A percentile compares a stretch with the other conserved stretches of the same genome.
Conservation (phyloP, 2,113 vertebrate genomes). For the Cryptoleucopteryx plumbea region DNA sequence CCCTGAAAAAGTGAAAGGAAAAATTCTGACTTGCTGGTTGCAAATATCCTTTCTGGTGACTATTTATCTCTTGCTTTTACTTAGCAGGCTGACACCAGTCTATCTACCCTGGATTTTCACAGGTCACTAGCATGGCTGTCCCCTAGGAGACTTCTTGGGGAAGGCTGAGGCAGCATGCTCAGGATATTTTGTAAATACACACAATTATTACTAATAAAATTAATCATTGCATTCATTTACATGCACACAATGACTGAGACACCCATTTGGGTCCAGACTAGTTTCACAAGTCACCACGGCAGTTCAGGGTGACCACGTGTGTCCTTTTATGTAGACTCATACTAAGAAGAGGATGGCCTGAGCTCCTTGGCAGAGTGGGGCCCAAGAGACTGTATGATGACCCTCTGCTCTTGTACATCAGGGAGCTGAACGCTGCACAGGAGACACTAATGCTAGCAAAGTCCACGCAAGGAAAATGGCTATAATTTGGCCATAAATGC, state of each 20-base stretch:
- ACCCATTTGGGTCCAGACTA: neutral
- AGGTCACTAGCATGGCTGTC: accelerated
- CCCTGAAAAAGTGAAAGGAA: neutral
- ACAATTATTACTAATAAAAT: neutral
- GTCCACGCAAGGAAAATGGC: neutral
- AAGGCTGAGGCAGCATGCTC: neutral
- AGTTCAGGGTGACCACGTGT: neutral
- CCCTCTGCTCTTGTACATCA: neutral
- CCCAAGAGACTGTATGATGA: neutral
- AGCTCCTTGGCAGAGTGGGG: neutral
- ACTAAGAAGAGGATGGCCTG: neutral
- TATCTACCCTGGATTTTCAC: neutral
- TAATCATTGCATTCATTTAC: neutral
- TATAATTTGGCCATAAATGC: neutral
- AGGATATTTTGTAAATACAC: neutral
- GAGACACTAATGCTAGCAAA: neutral
- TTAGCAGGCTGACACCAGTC: neutral
- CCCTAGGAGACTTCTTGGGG: neutral
- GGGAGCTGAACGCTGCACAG: neutral
- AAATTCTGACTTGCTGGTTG: constrained; percentile 19
- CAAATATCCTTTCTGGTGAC: constrained; percentile 81
- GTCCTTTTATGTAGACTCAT: neutral
- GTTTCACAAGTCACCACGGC: neutral
- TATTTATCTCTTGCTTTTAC: constrained; percentile 76
- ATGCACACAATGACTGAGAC: neutral